These are phyloP conservation scores for Mermis nigrescens DNA, from an alignment of 2,888 invertebrate genomes.

Conservation along the genomic window DNA sequence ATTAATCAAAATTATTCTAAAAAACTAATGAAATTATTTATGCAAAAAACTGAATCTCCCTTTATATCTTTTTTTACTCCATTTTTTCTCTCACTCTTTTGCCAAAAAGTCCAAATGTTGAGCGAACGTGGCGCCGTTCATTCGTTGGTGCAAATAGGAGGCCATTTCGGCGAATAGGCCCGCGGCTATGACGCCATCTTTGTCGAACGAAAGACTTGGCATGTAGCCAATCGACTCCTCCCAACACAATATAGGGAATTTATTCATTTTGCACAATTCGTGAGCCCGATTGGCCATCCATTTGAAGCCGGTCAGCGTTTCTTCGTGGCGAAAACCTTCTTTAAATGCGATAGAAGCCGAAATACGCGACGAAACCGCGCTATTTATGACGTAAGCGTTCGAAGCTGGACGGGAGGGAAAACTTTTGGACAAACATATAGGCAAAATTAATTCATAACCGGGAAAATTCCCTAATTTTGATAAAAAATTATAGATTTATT, in stretches of 20 bases:
- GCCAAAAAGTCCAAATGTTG: slow-evolving; percentile 54
- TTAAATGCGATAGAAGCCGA: slow-evolving; percentile 55
- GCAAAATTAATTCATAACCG: too few relatives aligned
- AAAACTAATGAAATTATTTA: too few relatives aligned
- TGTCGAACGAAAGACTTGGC: slow-evolving; percentile 65
- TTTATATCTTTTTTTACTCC: too few relatives aligned
- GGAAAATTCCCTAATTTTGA: too few relatives aligned
- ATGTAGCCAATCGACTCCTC: slow-evolving; percentile 96
- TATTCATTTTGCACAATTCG: slow-evolving; percentile 50
- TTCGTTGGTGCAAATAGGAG: slow-evolving; percentile 44
- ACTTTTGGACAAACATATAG: too few relatives aligned
- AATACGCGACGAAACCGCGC: slow-evolving; percentile 90
- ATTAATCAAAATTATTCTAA: too few relatives aligned
- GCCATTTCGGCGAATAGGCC: slow-evolving; percentile 56
- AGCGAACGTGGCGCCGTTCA: slow-evolving; percentile 26
- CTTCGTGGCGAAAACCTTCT: slow-evolving; percentile 44
- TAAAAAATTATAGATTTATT: too few relatives aligned
- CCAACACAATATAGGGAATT: slow-evolving; percentile 70
- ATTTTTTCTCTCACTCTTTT: slow-evolving; percentile 42
- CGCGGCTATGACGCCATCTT: slow-evolving; percentile 77
- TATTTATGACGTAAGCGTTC: slow-evolving; percentile 64
- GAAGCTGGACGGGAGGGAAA: too few relatives aligned
- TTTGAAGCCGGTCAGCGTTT: slow-evolving; percentile 94
- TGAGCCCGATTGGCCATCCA: slow-evolving; percentile 87
- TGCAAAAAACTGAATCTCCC: too few relatives aligned